Evolutionary conservation across 2,888 invertebrate species (phyloP).

Genomic region (Miltochrista miniata): DNA sequence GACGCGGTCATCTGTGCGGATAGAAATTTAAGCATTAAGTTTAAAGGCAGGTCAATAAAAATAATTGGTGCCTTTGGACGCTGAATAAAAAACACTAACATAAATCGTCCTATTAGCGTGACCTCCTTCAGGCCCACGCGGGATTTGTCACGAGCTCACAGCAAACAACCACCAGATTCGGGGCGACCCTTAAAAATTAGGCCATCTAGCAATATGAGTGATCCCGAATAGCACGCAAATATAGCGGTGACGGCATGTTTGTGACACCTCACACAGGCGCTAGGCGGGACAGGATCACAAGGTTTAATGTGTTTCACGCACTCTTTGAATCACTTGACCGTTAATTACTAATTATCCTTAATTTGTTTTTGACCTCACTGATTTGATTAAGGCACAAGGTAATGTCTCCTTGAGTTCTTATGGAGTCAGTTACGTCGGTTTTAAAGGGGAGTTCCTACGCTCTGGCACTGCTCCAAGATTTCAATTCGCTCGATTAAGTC

Average conservation of each 20-base stretch:
- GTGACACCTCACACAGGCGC: conserved; percentile 13
- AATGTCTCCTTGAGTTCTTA: background rate
- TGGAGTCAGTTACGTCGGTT: conserved; percentile 6
- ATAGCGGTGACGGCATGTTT: conserved; percentile 39
- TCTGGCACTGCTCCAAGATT: conserved; percentile 1
- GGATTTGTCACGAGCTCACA: background rate
- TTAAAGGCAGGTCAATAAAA: too few species aligned
- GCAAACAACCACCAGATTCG: conserved; percentile 3
- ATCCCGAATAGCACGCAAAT: conserved; percentile 18
- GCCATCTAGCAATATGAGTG: conserved; percentile 11
- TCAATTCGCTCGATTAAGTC: conserved; percentile 2
- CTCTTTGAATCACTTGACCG: conserved; percentile 20
- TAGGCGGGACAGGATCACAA: conserved; percentile 31
- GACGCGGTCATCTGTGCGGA: too few species aligned
- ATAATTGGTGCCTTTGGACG: background rate
- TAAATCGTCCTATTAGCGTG: background rate
- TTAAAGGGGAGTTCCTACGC: conserved; percentile 4
- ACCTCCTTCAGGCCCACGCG: conserved; percentile 1
- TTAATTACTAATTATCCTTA: conserved; percentile 35
- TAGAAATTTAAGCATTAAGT: too few species aligned
- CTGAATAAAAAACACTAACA: background rate
- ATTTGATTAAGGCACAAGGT: conserved; percentile 27
- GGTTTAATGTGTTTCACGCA: conserved; percentile 11
- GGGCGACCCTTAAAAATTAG: conserved; percentile 8
- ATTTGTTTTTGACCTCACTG: conserved; percentile 32